These are phyloP conservation scores for Corythornis cristatus DNA, from an alignment of 2,113 vertebrate species.

Conservation along the genomic window DNA sequence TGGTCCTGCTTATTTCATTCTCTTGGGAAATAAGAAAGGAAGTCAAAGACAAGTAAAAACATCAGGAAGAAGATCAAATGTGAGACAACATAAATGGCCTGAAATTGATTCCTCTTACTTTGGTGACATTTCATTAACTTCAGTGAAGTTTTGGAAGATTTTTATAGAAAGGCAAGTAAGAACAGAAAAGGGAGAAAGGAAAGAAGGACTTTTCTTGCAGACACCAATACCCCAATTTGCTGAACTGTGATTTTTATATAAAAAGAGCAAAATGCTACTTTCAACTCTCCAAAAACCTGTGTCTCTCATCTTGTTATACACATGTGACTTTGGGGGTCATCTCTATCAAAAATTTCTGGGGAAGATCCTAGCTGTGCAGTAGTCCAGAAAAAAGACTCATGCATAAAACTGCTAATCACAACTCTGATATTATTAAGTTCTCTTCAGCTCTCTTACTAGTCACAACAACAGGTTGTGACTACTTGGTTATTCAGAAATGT, in stretches of 20 bases:
- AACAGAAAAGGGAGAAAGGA: not conserved
- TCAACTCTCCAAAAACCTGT: not conserved
- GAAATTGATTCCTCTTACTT: constrained; percentile 56
- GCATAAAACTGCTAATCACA: not conserved
- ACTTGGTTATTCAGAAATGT: not conserved
- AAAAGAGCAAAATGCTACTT: not conserved
- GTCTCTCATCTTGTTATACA: not conserved
- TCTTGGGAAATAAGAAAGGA: constrained; percentile 32
- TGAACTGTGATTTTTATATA: constrained; percentile 12
- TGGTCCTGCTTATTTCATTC: constrained; percentile 14
- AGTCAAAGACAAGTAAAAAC: constrained; percentile 42
- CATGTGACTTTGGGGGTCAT: not conserved
- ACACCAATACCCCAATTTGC: not conserved
- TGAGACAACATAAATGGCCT: constrained; percentile 53
- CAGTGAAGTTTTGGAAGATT: constrained; percentile 12
- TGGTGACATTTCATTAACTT: constrained; percentile 66
- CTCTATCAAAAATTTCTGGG: not conserved
- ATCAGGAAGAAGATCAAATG: constrained; percentile 44
- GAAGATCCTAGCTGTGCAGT: not conserved
- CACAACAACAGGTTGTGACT: not conserved
- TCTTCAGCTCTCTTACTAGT: not conserved
- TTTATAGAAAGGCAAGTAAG: not conserved
- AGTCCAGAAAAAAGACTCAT: rapidly evolving
- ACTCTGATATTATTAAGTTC: not conserved
- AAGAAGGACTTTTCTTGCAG: not conserved